Conservation (phyloP, 2,113 vertebrate genomes). For the Pandion haliaetus region DNA sequence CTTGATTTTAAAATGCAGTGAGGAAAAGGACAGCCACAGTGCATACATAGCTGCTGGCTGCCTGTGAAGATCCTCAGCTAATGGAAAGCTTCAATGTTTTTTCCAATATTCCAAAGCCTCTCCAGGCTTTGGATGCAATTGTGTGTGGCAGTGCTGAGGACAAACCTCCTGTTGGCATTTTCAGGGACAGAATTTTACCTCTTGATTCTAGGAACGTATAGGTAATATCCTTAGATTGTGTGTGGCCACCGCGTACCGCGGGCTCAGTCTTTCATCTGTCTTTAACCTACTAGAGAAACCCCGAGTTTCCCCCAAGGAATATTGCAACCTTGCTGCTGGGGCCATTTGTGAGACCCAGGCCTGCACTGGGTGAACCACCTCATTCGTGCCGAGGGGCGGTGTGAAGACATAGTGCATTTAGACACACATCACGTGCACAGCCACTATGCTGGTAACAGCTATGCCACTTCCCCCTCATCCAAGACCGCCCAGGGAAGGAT, state of each 20-base stretch:
- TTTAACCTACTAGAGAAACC: background rate
- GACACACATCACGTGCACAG: fast-evolving
- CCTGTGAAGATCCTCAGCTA: background rate
- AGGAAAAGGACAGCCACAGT: background rate
- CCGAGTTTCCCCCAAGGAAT: background rate
- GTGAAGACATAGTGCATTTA: fast-evolving
- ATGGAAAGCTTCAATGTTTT: background rate
- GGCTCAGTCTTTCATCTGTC: background rate
- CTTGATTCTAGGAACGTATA: background rate
- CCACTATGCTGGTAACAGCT: background rate
- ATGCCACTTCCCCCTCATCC: background rate
- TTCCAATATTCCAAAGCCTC: background rate
- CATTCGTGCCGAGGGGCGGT: fast-evolving
- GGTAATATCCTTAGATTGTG: no score
- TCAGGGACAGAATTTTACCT: background rate
- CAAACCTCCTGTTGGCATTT: background rate
- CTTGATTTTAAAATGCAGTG: background rate
- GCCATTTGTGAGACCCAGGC: background rate
- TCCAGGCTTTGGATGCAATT: background rate
- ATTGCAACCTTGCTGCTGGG: background rate
- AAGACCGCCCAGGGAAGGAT: fast-evolving
- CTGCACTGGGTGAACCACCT: no score
- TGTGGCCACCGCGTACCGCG: fast-evolving
- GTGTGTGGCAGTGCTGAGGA: background rate
- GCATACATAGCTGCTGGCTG: background rate